These are phyloP conservation scores for Calosoma granatense DNA, from an alignment of 1,140 invertebrate genomes.

Conservation along the genomic window DNA sequence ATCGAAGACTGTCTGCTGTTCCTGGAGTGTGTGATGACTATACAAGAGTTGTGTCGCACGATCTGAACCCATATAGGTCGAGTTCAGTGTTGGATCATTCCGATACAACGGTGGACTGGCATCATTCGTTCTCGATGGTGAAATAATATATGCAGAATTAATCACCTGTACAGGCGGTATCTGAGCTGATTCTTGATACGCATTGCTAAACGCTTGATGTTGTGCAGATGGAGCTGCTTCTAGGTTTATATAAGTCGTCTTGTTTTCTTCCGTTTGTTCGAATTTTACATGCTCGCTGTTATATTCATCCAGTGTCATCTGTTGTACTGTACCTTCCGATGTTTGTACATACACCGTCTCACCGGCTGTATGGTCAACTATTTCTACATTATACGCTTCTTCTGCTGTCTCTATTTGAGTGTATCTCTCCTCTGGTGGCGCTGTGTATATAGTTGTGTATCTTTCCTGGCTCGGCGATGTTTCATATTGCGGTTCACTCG, in stretches of 20 bases:
- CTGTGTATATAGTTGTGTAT: not conserved
- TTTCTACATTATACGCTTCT: not conserved
- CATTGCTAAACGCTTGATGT: constrained; percentile 22
- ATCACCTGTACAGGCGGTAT: constrained; percentile 19
- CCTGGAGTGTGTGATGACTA: not conserved
- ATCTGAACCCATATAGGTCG: constrained; percentile 28
- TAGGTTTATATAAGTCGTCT: constrained; percentile 36
- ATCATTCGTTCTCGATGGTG: constrained; percentile 10
- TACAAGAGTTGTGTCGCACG: not conserved
- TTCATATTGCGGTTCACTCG: not conserved
- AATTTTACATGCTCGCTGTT: constrained; percentile 30
- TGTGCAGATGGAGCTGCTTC: constrained; percentile 35
- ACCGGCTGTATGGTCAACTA: not conserved
- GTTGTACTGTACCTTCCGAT: constrained; percentile 37
- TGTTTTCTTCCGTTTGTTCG: constrained; percentile 21
- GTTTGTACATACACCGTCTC: constrained; percentile 21
- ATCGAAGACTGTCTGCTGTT: not conserved
- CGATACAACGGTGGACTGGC: constrained; percentile 36
- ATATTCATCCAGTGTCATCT: constrained; percentile 25
- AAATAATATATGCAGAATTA: constrained; percentile 37
- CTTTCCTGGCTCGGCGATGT: not conserved
- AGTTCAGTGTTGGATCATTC: constrained; percentile 12
- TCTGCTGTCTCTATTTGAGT: not conserved
- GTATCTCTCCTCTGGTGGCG: not conserved
- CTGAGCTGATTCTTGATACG: constrained; percentile 11